phyloP scores from a whole-genome alignment of 2,797 vertebrate genomes.

The Pipistrellus nathusii region DNA sequence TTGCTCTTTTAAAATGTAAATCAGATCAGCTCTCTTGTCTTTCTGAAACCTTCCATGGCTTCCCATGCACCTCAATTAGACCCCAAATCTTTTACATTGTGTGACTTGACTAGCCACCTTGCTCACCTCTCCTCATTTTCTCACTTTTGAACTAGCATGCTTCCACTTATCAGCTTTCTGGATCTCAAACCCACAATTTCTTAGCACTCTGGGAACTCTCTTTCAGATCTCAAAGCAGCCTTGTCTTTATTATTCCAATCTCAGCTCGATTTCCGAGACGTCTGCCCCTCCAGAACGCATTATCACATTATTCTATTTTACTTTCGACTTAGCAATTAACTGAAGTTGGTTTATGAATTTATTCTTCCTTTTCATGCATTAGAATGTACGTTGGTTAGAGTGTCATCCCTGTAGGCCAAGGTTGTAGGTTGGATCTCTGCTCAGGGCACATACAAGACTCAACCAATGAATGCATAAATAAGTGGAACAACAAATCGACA shows the following conservation, averaged over 20 bases:
- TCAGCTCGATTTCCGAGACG: not conserved
- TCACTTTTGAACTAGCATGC: no score
- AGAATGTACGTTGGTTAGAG: not conserved
- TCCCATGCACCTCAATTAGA: not conserved
- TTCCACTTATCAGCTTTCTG: not conserved
- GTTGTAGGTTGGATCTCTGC: not conserved
- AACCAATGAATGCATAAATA: not conserved
- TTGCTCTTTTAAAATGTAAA: constrained; percentile 59
- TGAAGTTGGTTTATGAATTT: not conserved
- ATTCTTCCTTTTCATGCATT: not conserved
- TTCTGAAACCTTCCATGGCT: not conserved
- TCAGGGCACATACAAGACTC: not conserved
- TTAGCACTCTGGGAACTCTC: not conserved
- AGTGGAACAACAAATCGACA: not conserved
- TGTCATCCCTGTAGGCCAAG: not conserved
- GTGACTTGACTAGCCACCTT: not conserved
- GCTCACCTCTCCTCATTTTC: not conserved
- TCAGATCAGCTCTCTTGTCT: not conserved
- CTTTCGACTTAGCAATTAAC: not conserved
- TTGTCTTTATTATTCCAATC: not conserved
- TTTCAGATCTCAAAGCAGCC: not conserved
- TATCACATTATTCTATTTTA: not conserved
- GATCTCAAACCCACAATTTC: not conserved
- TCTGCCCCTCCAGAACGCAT: not conserved
- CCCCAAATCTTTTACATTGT: not conserved